Conservation (phyloP, 1,140 invertebrate genomes). For the Hermetia illucens region DNA sequence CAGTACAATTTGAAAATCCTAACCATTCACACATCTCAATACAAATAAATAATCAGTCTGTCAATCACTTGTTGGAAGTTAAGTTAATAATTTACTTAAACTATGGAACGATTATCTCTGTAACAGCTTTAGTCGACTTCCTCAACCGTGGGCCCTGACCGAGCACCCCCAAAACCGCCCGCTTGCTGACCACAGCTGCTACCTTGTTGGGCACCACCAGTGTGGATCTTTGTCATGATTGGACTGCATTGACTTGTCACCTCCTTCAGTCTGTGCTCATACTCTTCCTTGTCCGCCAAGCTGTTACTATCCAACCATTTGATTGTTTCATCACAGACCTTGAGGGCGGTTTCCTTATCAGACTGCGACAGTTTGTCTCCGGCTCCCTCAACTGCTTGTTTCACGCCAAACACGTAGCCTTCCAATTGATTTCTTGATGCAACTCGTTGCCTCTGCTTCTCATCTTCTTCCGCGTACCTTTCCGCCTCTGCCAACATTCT, state of each 20-base stretch:
- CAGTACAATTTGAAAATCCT: too few species aligned
- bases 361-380: constrained; percentile 16
- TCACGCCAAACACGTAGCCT: constrained; percentile 66
- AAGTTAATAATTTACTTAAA: too few species aligned
- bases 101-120: too few species aligned
- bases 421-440: constrained; percentile 68
- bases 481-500: constrained; percentile 72
- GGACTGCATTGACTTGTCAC: constrained; percentile 34
- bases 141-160: constrained; percentile 43
- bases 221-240: constrained; percentile 38
- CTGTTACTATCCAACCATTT: constrained; percentile 45
- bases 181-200: constrained; percentile 19
- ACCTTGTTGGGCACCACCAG: constrained; percentile 11
- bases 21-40: too few species aligned
- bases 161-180: constrained; percentile 8
- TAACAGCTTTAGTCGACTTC: constrained; percentile 56
- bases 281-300: constrained; percentile 43
- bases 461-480: constrained; percentile 52
- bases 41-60: too few species aligned
- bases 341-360: constrained; percentile 9
- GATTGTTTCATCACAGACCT: constrained; percentile 30
- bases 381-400: constrained; percentile 40
- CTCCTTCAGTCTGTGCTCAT: constrained; percentile 38
- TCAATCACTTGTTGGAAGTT: too few species aligned
- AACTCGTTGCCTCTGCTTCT: constrained; percentile 48